phyloP scores from a whole-genome alignment of 1,140 invertebrate genomes.

The Vollenhovia emeryi region DNA sequence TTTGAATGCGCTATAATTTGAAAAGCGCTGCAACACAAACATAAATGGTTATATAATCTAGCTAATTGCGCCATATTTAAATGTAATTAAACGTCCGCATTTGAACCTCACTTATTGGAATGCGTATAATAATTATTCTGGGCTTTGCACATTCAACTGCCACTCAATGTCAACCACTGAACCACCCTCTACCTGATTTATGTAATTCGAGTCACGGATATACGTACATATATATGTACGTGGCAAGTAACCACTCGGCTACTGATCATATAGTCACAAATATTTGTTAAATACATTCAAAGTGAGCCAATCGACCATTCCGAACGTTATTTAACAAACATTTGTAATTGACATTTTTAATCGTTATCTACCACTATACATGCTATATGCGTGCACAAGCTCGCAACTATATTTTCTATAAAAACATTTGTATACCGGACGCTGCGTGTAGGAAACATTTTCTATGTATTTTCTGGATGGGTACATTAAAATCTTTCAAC shows the following conservation, averaged over 20 bases:
- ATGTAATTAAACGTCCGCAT: conserved; percentile 51
- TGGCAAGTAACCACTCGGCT: not conserved
- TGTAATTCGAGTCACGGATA: conserved; percentile 34
- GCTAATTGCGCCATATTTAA: conserved; percentile 42
- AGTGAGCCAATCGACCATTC: not conserved
- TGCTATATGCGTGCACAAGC: not conserved
- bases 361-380: not conserved
- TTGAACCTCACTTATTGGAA: conserved; percentile 49
- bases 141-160: conserved; percentile 40
- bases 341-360: conserved; percentile 22
- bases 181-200: conserved; percentile 39
- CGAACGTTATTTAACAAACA: conserved; percentile 40
- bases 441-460: not conserved
- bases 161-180: conserved; percentile 40
- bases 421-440: not conserved
- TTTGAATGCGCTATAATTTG: conserved; percentile 7
- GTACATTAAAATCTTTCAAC: not conserved
- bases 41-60: conserved; percentile 29
- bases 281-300: conserved; percentile 31
- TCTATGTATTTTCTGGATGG: not conserved
- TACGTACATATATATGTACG: not conserved
- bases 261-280: conserved; percentile 8
- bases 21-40: conserved; percentile 20
- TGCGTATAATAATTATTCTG: conserved; percentile 46
- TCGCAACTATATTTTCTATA: not conserved